A percentile compares a stretch with the other conserved stretches of the same genome.
Evolutionary conservation across 1,140 invertebrate species (phyloP).

Genomic region (Theocolax elegans): DNA sequence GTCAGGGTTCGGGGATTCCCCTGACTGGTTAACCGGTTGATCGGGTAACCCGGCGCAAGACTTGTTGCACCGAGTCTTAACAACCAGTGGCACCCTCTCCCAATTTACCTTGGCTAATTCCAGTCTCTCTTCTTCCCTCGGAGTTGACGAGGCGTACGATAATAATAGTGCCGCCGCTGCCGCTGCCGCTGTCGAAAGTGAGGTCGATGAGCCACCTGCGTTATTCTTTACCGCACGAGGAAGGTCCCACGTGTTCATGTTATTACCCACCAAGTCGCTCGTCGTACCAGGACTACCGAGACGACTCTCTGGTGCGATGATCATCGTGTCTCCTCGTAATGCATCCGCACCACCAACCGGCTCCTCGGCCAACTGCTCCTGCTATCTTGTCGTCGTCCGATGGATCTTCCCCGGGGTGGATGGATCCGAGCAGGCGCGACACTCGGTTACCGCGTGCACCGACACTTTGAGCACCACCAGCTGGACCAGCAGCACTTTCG

Average conservation of each 20-base stretch:
- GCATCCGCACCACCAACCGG: constrained; percentile 35
- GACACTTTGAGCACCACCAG: constrained; percentile 56
- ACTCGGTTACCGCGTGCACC: constrained; percentile 39
- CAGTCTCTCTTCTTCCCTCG: neutral
- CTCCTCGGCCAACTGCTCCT: constrained; percentile 47
- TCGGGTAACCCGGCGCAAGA: neutral
- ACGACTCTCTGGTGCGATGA: constrained; percentile 48
- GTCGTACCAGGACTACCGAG: constrained; percentile 59
- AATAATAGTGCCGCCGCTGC: constrained; percentile 11
- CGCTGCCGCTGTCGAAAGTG: constrained; percentile 5
- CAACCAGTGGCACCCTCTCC: neutral
- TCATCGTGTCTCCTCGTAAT: constrained; percentile 60
- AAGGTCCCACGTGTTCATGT: constrained; percentile 60
- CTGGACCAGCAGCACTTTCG: constrained; percentile 53
- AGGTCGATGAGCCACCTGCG: neutral
- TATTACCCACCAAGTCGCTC: constrained; percentile 58
- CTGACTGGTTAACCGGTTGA: neutral
- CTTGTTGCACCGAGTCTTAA: neutral
- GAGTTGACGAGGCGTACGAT: constrained; percentile 3
- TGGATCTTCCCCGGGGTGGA: neutral
- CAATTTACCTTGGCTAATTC: neutral
- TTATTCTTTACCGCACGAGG: constrained; percentile 46
- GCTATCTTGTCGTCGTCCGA: constrained; percentile 40
- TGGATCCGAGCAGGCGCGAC: constrained; percentile 33
- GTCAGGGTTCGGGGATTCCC: neutral